phyloP scores from a whole-genome alignment of 2,888 invertebrate genomes.

The Cosmorhoe ocellata region DNA sequence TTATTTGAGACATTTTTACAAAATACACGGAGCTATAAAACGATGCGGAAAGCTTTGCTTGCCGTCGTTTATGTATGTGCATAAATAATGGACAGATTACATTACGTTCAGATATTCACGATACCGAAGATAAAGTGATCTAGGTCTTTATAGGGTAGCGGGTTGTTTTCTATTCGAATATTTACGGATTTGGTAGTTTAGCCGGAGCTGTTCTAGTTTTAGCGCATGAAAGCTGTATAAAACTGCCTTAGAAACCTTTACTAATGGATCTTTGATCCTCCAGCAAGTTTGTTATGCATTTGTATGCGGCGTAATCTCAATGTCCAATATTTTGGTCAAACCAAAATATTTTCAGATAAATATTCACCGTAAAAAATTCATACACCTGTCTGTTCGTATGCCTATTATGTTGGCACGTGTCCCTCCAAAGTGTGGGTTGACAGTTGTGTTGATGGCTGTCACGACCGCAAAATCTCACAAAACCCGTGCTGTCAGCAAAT shows the following conservation, averaged over 20 bases:
- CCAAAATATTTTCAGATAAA: constrained; percentile 5
- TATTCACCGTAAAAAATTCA: constrained; percentile 1
- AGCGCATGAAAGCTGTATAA: background rate
- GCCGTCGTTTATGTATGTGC: constrained; percentile 30
- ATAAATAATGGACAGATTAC: constrained; percentile 32
- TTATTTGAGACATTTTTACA: constrained; percentile 12
- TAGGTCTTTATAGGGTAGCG: constrained; percentile 6
- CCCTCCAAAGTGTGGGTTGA: background rate
- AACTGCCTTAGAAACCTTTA: background rate
- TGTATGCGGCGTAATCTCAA: too few species aligned
- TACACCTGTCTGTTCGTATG: constrained; percentile 16
- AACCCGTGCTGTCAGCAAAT: background rate
- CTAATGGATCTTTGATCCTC: too few species aligned
- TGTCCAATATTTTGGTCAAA: too few species aligned
- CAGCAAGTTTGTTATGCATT: background rate
- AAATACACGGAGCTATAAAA: constrained; percentile 22
- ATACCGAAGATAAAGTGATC: constrained; percentile 17
- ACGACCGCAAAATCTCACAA: background rate
- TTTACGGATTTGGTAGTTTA: background rate
- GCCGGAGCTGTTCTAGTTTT: too few species aligned
- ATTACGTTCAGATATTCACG: constrained; percentile 24
- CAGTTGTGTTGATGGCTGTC: background rate
- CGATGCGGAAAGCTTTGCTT: constrained; percentile 19
- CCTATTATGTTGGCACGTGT: constrained; percentile 19
- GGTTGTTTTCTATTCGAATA: background rate